phyloP scores from a whole-genome alignment of 2,113 vertebrate species.

The Lophotis ruficrista region DNA sequence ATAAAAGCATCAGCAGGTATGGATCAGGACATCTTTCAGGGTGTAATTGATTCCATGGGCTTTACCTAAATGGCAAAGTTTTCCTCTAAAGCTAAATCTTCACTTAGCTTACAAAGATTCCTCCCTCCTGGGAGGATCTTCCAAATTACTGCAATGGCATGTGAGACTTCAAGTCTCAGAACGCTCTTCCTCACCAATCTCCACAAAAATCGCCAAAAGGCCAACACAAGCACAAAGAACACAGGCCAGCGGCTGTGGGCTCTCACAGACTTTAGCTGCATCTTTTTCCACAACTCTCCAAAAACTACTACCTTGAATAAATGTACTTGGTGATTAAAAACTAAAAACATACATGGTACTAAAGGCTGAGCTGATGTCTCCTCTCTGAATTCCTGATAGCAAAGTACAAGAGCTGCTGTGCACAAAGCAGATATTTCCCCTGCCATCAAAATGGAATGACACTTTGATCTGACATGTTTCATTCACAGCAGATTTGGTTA shows the following conservation, averaged over 20 bases:
- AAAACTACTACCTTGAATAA: neutral
- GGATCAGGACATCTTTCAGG: neutral
- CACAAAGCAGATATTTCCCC: neutral
- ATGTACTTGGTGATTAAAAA: neutral
- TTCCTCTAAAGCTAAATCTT: neutral
- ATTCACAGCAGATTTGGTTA: neutral
- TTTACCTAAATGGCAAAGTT: neutral
- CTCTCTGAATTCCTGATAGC: neutral
- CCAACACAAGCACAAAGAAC: neutral
- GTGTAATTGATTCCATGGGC: neutral
- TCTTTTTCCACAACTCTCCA: neutral
- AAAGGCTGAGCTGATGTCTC: neutral
- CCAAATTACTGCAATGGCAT: neutral
- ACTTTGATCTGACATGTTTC: neutral
- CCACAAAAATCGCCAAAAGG: neutral
- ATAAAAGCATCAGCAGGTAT: neutral
- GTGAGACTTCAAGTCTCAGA: neutral
- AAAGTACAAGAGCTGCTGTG: neutral
- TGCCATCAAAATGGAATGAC: neutral
- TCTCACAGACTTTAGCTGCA: neutral
- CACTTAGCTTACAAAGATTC: neutral
- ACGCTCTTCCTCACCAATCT: neutral
- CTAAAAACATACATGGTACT: neutral
- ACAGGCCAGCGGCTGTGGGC: neutral
- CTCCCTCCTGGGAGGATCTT: neutral